Conservation (phyloP, 2,888 invertebrate genomes). For the Microctonus hyperodae region DNA sequence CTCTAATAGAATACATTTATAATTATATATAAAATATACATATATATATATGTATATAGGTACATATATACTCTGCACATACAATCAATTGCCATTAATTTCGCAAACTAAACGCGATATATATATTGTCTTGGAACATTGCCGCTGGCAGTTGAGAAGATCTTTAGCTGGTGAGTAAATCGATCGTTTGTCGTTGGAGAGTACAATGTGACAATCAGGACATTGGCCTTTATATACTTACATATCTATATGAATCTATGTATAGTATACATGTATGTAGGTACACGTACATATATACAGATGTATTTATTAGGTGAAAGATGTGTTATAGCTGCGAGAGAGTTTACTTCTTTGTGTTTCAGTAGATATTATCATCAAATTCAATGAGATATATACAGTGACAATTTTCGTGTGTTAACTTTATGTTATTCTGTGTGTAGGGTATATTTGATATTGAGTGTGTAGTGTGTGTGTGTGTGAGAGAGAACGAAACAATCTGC, state of each 20-base stretch:
- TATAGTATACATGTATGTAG: background rate
- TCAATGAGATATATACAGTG: slow-evolving; percentile 5
- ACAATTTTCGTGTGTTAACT: background rate
- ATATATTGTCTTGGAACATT: background rate
- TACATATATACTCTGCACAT: too few species aligned
- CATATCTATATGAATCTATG: background rate
- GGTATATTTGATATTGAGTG: too few species aligned
- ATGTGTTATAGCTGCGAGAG: background rate
- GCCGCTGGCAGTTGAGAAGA: background rate
- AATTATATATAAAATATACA: too few species aligned
- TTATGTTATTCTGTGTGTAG: background rate
- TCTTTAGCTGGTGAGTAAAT: slow-evolving; percentile 3
- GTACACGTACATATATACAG: too few species aligned
- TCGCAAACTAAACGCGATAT: background rate
- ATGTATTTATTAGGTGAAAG: background rate
- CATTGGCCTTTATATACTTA: background rate
- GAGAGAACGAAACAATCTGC: slow-evolving; percentile 7
- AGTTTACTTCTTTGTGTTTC: background rate
- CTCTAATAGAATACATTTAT: too few species aligned
- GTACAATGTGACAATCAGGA: slow-evolving; percentile 13
- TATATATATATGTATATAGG: too few species aligned
- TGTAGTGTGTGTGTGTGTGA: too few species aligned
- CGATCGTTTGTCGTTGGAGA: slow-evolving; percentile 10
- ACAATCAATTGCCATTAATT: background rate
- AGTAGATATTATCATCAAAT: background rate